Conservation (phyloP, 2,113 vertebrate species). For the Crotophaga sulcirostris region DNA sequence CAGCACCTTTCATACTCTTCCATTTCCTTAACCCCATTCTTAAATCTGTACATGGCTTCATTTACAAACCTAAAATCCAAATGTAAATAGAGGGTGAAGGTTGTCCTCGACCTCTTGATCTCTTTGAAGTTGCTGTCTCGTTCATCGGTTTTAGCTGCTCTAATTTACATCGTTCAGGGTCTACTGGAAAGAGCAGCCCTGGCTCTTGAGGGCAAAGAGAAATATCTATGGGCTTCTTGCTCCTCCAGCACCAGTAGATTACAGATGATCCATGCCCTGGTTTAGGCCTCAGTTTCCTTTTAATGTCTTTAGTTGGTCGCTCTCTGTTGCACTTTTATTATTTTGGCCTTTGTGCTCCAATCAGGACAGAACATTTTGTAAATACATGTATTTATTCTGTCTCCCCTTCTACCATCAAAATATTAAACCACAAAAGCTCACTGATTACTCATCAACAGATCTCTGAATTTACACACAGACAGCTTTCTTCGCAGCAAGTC, state of each 20-base stretch:
- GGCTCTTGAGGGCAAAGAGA: not conserved
- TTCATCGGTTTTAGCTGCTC: not conserved
- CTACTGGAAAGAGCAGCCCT: not conserved
- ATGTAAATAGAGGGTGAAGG: not conserved
- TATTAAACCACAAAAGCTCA: conserved; percentile 50
- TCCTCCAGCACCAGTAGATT: not conserved
- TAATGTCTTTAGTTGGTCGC: not conserved
- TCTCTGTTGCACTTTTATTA: not conserved
- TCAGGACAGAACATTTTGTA: not conserved
- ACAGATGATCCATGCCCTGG: not conserved
- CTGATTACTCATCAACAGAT: conserved; percentile 14
- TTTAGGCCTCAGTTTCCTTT: not conserved
- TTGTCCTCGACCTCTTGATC: not conserved
- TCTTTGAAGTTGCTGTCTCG: not conserved
- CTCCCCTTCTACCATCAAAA: conserved; percentile 28
- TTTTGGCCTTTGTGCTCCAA: not conserved
- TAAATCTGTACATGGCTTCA: not conserved
- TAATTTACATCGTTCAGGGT: not conserved
- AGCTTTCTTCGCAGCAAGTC: conserved; percentile 46
- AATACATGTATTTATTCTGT: not conserved
- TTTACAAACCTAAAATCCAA: conserved; percentile 17
- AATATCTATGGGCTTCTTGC: not conserved
- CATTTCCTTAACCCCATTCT: not conserved
- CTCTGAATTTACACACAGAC: not conserved
- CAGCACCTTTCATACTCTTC: not conserved